Evolutionary conservation across 1,140 invertebrate genomes (phyloP).

Genomic region (Ephestia elutella): DNA sequence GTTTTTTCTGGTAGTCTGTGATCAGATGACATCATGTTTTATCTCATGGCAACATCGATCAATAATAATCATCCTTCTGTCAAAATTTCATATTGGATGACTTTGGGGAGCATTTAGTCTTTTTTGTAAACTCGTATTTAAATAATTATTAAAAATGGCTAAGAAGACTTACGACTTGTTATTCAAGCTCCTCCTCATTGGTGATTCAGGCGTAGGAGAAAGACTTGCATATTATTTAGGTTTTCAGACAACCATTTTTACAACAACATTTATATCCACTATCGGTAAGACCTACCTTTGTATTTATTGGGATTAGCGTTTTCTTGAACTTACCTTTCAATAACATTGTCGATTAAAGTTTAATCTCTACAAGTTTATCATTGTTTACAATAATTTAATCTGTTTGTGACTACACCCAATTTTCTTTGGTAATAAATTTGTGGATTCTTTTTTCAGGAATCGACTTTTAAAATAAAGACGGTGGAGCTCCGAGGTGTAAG

Average conservation of each 20-base stretch:
- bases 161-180: conserved; percentile 94
- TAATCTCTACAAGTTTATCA: not conserved
- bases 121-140: conserved; percentile 21
- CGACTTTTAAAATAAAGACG: conserved; percentile 99
- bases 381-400: not conserved
- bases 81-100: conserved; percentile 36
- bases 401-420: conserved; percentile 26
- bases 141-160: conserved; percentile 79
- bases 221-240: conserved; percentile 95
- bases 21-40: not conserved
- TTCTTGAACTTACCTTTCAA: not conserved
- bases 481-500: conserved; percentile 98
- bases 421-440: conserved; percentile 23
- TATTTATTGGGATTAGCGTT: conserved; percentile 21
- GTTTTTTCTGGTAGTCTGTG: not conserved
- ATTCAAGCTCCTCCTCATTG: conserved; percentile 93
- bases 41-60: not conserved
- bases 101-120: conserved; percentile 26
- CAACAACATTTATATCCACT: conserved; percentile 98
- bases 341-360: not conserved
- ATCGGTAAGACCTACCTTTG: conserved; percentile 86
- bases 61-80: conserved; percentile 27
- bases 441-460: conserved; percentile 84
- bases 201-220: conserved; percentile 95
- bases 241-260: conserved; percentile 98